A percentile compares a stretch with the other conserved stretches of the same genome.
These are phyloP conservation scores for Lathronympha strigana DNA, from an alignment of 2,888 invertebrate genomes.

Conservation along the genomic window DNA sequence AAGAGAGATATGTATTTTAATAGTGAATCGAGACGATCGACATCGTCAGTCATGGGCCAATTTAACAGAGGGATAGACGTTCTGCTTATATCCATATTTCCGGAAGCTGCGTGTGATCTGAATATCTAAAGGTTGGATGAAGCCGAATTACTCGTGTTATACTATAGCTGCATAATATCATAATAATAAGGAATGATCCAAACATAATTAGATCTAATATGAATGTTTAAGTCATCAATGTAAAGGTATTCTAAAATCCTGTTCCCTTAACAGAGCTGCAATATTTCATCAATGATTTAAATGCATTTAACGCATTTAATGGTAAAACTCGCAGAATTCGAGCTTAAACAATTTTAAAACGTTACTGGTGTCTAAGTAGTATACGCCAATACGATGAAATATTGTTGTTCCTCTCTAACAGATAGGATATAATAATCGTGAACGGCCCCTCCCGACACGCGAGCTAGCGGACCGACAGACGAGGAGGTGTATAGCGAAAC, in stretches of 20 bases:
- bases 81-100: conserved; percentile 56
- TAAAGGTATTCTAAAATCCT: conserved; percentile 49
- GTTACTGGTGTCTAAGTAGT: too few relatives aligned
- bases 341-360: conserved; percentile 19
- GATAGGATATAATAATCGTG: conserved; percentile 51
- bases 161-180: conserved; percentile 55
- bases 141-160: conserved; percentile 68
- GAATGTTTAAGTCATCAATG: conserved; percentile 59
- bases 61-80: conserved; percentile 49
- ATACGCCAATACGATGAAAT: too few relatives aligned
- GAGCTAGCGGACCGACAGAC: conserved; percentile 56
- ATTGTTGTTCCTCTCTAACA: conserved; percentile 57
- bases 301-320: not conserved
- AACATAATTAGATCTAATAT: conserved; percentile 50
- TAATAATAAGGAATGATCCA: conserved; percentile 56
- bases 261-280: conserved; percentile 47
- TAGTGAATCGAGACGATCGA: conserved; percentile 49
- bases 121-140: conserved; percentile 57
- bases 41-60: conserved; percentile 54
- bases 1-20: conserved; percentile 61
- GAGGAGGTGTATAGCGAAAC: conserved; percentile 53
- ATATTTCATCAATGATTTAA: conserved; percentile 45
- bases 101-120: conserved; percentile 57
- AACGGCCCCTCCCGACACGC: conserved; percentile 52
- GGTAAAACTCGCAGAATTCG: not conserved